Conservation (phyloP, 1,140 invertebrate species). For the Psilanteris sp. region DNA sequence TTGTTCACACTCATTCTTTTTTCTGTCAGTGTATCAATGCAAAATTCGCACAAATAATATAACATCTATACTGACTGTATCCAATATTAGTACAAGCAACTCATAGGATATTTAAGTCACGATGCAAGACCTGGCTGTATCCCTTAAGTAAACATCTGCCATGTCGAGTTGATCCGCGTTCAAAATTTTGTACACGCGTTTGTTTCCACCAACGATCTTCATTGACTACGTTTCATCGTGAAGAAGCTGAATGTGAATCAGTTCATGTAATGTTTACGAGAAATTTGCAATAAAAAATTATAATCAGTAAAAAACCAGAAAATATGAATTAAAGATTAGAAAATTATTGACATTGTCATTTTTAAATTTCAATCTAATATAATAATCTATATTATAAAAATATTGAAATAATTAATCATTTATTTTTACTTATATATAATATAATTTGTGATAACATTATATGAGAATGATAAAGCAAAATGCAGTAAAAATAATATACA, state of each 20-base stretch:
- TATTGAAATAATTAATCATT: too few relatives aligned
- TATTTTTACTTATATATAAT: too few relatives aligned
- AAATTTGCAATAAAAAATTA: conserved; percentile 12
- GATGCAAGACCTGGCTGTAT: conserved; percentile 7
- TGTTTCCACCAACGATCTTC: conserved; percentile 29
- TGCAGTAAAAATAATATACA: too few relatives aligned
- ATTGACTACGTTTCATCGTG: conserved; percentile 23
- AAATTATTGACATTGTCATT: too few relatives aligned
- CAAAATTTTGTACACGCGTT: conserved; percentile 45
- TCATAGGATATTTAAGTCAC: conserved; percentile 51
- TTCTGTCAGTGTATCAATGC: conserved; percentile 3
- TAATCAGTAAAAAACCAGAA: too few relatives aligned
- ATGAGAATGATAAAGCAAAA: too few relatives aligned
- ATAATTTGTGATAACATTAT: too few relatives aligned
- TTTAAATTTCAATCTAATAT: too few relatives aligned
- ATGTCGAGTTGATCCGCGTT: conserved; percentile 11
- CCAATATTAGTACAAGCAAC: conserved; percentile 32
- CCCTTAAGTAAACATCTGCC: conserved; percentile 39
- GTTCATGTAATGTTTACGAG: conserved; percentile 44
- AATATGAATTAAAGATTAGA: too few relatives aligned
- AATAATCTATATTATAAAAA: too few relatives aligned
- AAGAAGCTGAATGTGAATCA: conserved; percentile 40
- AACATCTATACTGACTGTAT: conserved; percentile 7
- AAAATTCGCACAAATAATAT: conserved; percentile 14
- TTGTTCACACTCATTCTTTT: too few relatives aligned